Evolutionary conservation across 2,888 invertebrate species (phyloP).

Genomic region (Chironomus riparius): DNA sequence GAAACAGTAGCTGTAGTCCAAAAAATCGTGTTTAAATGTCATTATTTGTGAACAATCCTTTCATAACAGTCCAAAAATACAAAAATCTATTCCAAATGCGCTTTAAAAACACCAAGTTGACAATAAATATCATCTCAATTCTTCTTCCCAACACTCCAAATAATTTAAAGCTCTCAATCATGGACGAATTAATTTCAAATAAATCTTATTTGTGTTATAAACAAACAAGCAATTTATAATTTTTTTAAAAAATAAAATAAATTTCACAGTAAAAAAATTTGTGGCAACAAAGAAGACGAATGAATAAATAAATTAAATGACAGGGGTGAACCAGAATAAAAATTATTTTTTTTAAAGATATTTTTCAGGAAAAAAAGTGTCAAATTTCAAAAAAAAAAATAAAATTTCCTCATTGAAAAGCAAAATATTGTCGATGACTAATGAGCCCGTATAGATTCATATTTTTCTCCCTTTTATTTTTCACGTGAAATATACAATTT

Average conservation of each 20-base stretch:
- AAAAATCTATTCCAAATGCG: not conserved
- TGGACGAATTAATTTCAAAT: not conserved
- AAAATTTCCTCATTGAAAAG: not conserved
- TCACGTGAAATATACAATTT: not conserved
- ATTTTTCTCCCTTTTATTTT: not conserved
- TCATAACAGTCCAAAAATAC: too few species aligned
- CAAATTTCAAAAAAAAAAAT: not conserved
- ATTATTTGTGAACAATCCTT: too few species aligned
- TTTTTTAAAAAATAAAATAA: not conserved
- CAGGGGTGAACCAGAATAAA: too few species aligned
- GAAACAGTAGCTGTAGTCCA: too few species aligned
- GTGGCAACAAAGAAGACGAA: not conserved
- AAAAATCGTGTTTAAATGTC: too few species aligned
- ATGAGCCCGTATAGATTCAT: not conserved
- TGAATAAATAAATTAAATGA: too few species aligned
- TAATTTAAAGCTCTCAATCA: not conserved
- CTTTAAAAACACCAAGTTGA: not conserved
- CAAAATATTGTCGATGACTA: constrained; percentile 7
- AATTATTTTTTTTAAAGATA: too few species aligned
- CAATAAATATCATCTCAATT: not conserved
- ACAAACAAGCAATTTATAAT: too few species aligned
- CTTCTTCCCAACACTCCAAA: not conserved
- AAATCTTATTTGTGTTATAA: not conserved
- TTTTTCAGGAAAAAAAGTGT: not conserved
- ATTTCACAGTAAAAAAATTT: not conserved